Evolutionary conservation across 2,797 vertebrate species (phyloP).

Genomic region (Bradypodion ventrale): DNA sequence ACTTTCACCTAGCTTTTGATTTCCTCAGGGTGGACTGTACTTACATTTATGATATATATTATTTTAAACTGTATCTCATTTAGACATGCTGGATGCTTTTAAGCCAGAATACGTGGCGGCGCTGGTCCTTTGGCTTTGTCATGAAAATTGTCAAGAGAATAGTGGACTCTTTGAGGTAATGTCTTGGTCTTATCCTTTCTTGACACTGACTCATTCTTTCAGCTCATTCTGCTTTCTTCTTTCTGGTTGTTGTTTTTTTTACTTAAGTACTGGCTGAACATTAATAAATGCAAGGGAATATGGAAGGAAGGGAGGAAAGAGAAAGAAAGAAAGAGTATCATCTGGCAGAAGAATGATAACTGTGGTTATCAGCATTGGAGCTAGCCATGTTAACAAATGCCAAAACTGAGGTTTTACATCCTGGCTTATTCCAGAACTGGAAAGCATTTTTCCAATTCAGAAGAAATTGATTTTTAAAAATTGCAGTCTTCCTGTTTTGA

Average conservation of each 20-base stretch:
- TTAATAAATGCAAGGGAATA: not conserved
- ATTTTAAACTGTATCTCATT: conserved; percentile 49
- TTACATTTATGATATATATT: not conserved
- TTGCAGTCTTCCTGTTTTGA: not conserved
- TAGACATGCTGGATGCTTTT: conserved; percentile 87
- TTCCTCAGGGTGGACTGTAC: not conserved
- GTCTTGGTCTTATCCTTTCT: conserved; percentile 35
- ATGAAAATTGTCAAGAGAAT: conserved; percentile 90
- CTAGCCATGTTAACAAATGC: not conserved
- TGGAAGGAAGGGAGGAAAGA: not conserved
- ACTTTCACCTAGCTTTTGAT: not conserved
- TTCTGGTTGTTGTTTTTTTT: not conserved
- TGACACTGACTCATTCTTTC: not conserved
- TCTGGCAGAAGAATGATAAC: not conserved
- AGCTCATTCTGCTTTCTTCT: not conserved
- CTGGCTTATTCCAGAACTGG: not conserved
- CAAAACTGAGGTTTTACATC: not conserved
- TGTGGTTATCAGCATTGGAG: not conserved
- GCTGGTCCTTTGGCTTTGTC: conserved; percentile 93
- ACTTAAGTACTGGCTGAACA: not conserved
- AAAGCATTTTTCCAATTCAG: not conserved
- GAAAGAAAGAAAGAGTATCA: not conserved
- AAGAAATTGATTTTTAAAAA: not conserved
- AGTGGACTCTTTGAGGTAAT: conserved; percentile 93
- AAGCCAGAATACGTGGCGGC: conserved; percentile 93